phyloP scores from a whole-genome alignment of 2,888 invertebrate species.

The Euplagia quadripunctaria region DNA sequence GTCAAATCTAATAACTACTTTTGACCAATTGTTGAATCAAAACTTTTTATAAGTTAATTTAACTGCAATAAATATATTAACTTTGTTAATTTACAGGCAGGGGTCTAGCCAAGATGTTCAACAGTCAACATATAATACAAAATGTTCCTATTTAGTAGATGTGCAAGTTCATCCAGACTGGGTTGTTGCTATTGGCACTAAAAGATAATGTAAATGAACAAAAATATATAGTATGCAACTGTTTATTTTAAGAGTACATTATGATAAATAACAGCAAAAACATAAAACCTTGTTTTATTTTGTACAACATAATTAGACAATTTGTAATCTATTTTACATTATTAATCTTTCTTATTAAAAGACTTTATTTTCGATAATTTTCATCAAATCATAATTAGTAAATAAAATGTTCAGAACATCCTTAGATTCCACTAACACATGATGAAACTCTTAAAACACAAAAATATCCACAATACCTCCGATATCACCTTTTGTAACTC shows the following conservation, averaged over 20 bases:
- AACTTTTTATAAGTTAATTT: too few species aligned
- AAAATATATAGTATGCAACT: constrained; percentile 27
- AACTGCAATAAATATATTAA: too few species aligned
- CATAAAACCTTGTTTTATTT: constrained; percentile 37
- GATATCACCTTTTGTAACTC: neutral
- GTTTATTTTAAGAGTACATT: constrained; percentile 29
- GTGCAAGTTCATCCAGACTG: constrained; percentile 83
- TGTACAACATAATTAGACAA: constrained; percentile 28
- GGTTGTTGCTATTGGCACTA: constrained; percentile 83
- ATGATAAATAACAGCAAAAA: constrained; percentile 35
- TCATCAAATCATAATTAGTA: neutral
- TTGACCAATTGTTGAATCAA: too few species aligned
- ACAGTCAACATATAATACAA: constrained; percentile 81
- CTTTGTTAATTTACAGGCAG: constrained; percentile 69
- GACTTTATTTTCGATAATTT: too few species aligned
- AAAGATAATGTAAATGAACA: constrained; percentile 61
- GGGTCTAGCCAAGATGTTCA: constrained; percentile 75
- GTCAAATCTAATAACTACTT: too few species aligned
- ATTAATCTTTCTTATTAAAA: neutral
- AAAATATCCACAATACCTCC: neutral
- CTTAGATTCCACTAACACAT: neutral
- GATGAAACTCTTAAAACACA: neutral
- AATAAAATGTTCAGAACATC: neutral
- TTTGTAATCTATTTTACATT: neutral
- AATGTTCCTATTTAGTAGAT: constrained; percentile 83